phyloP scores from a whole-genome alignment of 1,140 invertebrate species.

The Cotesia typhae region DNA sequence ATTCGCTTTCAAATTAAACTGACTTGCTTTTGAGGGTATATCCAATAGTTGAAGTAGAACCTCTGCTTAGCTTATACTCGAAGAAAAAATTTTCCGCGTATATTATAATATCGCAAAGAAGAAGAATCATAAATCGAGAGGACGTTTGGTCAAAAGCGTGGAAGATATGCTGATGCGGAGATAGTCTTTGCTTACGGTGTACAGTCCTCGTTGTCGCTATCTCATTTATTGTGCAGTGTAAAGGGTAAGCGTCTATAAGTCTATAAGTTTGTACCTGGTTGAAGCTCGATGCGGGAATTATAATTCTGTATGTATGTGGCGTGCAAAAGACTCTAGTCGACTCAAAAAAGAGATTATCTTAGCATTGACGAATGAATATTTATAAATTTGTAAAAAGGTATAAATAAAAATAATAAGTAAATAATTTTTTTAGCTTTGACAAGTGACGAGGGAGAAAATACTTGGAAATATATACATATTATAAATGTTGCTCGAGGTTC shows the following conservation, averaged over 20 bases:
- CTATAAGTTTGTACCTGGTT: background rate
- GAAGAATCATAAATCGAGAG: slow-evolving; percentile 38
- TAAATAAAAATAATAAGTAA: too few species aligned
- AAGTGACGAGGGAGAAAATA: slow-evolving; percentile 2
- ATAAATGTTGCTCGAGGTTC: background rate
- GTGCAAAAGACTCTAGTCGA: too few species aligned
- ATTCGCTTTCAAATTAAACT: too few species aligned
- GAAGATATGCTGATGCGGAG: slow-evolving; percentile 37
- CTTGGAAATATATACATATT: background rate
- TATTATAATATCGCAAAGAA: slow-evolving; percentile 22
- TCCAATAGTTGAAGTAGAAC: slow-evolving; percentile 13
- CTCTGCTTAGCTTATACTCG: background rate
- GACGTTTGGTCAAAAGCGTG: slow-evolving; percentile 39
- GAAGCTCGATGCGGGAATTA: background rate
- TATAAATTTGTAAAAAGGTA: too few species aligned
- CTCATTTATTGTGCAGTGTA: background rate
- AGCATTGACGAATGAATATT: too few species aligned
- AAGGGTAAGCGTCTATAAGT: background rate
- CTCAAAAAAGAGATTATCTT: slow-evolving; percentile 9
- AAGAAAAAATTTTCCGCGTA: slow-evolving; percentile 37
- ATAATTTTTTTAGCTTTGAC: too few species aligned
- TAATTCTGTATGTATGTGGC: too few species aligned
- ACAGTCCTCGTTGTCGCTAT: slow-evolving; percentile 21
- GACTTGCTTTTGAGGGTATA: background rate
- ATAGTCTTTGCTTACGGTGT: slow-evolving; percentile 27